A percentile compares a stretch with the other conserved stretches of the same genome.
These are phyloP conservation scores for Brachycybe producta DNA, from an alignment of 2,888 invertebrate genomes.

Conservation along the genomic window DNA sequence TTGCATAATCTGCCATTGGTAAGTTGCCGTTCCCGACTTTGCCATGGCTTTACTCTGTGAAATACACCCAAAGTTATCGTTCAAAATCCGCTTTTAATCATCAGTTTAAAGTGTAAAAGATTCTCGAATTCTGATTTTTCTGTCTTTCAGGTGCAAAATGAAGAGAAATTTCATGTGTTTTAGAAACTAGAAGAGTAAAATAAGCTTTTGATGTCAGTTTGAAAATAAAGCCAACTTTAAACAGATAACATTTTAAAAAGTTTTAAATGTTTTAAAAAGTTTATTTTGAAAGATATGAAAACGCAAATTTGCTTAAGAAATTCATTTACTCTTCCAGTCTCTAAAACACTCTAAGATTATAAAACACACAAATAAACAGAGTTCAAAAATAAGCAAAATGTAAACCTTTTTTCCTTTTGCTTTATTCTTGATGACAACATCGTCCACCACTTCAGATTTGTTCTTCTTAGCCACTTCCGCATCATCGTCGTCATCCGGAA, in stretches of 20 bases:
- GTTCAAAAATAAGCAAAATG: neutral
- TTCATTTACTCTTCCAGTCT: neutral
- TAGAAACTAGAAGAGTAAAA: too few relatives aligned
- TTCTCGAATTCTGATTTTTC: too few relatives aligned
- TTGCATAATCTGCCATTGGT: slow-evolving; percentile 98
- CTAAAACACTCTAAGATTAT: slow-evolving; percentile 6
- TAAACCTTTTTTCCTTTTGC: slow-evolving; percentile 73
- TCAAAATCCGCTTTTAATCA: too few relatives aligned
- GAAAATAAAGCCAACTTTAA: too few relatives aligned
- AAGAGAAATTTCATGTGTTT: too few relatives aligned
- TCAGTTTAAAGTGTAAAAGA: too few relatives aligned
- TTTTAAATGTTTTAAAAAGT: slow-evolving; percentile 2
- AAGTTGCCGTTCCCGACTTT: slow-evolving; percentile 75
- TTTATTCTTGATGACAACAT: slow-evolving; percentile 57
- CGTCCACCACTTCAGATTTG: slow-evolving; percentile 36
- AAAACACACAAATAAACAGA: neutral
- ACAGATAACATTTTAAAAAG: slow-evolving; percentile 5
- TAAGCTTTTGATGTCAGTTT: too few relatives aligned
- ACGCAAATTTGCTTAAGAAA: neutral
- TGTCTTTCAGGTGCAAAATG: too few relatives aligned
- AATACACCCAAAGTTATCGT: slow-evolving; percentile 16
- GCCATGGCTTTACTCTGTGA: slow-evolving; percentile 82
- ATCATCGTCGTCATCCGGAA: slow-evolving; percentile 46
- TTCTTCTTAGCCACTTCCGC: slow-evolving; percentile 38
- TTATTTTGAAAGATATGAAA: neutral